phyloP scores from a whole-genome alignment of 2,888 invertebrate species.

The Malachius bipustulatus region DNA sequence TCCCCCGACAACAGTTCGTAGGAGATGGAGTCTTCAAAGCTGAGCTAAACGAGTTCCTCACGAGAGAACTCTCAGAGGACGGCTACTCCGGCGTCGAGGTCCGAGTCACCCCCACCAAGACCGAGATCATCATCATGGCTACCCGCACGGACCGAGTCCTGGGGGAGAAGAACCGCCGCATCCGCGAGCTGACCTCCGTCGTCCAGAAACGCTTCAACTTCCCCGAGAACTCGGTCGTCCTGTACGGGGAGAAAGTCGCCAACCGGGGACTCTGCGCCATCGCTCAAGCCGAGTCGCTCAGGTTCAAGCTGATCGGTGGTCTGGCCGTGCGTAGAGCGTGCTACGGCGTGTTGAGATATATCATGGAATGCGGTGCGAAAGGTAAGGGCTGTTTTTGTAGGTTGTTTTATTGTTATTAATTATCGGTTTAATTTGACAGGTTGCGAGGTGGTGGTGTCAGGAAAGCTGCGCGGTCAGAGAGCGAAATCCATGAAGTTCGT shows the following conservation, averaged over 20 bases:
- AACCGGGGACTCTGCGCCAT: conserved; percentile 97
- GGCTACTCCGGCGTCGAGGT: no score
- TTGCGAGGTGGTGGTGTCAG: conserved; percentile 97
- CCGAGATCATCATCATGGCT: conserved; percentile 98
- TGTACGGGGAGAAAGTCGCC: conserved; percentile 98
- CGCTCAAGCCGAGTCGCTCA: conserved; percentile 97
- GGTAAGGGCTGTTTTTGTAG: no score
- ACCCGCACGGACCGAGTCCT: no score
- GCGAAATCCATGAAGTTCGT: conserved; percentile 99
- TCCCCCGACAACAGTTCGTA: no score
- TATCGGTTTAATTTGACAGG: no score
- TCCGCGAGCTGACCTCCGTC: conserved; percentile 94
- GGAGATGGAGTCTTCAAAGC: conserved; percentile 99
- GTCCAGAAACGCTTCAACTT: conserved; percentile 98
- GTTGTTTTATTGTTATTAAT: no score
- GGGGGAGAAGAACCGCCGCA: no score
- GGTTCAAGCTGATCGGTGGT: conserved; percentile 97
- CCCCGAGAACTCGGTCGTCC: conserved; percentile 87
- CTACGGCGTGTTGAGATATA: conserved; percentile 96
- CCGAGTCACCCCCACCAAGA: conserved; percentile 92
- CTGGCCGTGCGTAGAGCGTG: conserved; percentile 79
- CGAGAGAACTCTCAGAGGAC: conserved; percentile 96
- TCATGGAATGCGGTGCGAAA: no score
- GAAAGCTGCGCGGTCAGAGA: conserved; percentile 96
- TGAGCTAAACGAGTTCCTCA: conserved; percentile 97